Evolutionary conservation across 1,140 invertebrate species (phyloP).

Genomic region (Scaptomyza montana): DNA sequence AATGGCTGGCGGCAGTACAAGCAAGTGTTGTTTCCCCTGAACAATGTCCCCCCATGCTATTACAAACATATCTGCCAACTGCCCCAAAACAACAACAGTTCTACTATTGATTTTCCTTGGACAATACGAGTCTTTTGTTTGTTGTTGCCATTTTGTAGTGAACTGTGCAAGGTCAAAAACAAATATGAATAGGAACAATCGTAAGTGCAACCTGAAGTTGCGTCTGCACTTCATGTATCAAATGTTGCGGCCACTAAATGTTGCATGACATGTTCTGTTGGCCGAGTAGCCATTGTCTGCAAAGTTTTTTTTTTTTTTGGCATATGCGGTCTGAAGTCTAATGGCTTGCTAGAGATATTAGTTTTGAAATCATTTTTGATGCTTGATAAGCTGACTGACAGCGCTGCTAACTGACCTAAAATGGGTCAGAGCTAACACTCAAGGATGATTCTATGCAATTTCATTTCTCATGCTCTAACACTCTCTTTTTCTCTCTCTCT

Average conservation of each 20-base stretch:
- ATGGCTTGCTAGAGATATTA: conserved; percentile 77
- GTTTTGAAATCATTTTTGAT: conserved; percentile 71
- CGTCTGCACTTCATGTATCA: conserved; percentile 46
- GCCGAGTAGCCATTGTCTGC: conserved; percentile 41
- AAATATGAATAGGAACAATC: conserved; percentile 15
- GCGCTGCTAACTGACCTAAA: conserved; percentile 49
- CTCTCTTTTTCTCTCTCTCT: neutral
- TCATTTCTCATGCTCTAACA: neutral
- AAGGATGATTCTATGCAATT: conserved; percentile 12
- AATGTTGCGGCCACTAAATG: conserved; percentile 16
- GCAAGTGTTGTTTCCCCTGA: conserved; percentile 49
- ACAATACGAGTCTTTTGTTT: neutral
- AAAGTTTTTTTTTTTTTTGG: conserved; percentile 44
- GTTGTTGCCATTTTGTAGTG: conserved; percentile 5
- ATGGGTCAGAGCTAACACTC: conserved; percentile 56
- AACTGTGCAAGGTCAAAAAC: conserved; percentile 36
- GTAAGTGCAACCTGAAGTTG: conserved; percentile 37
- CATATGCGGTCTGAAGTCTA: conserved; percentile 40
- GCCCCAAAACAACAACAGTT: conserved; percentile 17
- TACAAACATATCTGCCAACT: neutral
- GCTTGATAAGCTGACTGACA: conserved; percentile 79
- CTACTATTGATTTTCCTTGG: conserved; percentile 27
- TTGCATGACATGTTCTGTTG: conserved; percentile 16
- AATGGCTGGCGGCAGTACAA: conserved; percentile 64
- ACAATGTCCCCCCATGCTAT: neutral